These are phyloP conservation scores for Kryptopterus vitreolus DNA, from an alignment of 2,797 vertebrate species.

Conservation along the genomic window DNA sequence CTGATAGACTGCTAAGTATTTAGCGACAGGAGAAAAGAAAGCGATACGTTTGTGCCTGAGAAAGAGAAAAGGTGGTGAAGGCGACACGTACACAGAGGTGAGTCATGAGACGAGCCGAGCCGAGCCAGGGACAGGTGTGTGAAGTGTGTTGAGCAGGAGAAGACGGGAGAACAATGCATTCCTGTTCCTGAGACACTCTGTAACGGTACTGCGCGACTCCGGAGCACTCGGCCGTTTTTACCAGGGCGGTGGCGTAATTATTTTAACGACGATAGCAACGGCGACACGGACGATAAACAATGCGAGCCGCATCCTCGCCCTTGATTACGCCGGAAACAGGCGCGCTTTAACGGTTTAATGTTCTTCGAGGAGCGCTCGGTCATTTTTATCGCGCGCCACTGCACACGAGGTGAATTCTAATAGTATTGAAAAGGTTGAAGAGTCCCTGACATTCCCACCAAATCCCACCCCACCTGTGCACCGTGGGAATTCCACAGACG, in stretches of 20 bases:
- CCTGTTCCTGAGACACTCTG: background rate
- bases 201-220: background rate
- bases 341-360: background rate
- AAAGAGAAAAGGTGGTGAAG: conserved; percentile 13
- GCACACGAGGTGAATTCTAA: background rate
- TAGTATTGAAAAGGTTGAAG: background rate
- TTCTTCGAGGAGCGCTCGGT: conserved; percentile 7
- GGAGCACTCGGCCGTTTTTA: background rate
- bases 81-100: conserved; percentile 14
- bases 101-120: conserved; percentile 7
- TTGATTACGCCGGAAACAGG: conserved; percentile 19
- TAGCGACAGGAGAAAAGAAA: background rate
- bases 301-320: background rate
- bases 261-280: conserved; percentile 12
- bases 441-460: background rate
- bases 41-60: background rate
- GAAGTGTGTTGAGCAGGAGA: conserved; percentile 20
- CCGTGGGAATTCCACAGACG: too few species aligned
- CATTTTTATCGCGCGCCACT: conserved; percentile 4
- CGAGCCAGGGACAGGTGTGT: conserved; percentile 22
- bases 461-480: background rate
- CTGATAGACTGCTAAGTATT: background rate
- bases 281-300: conserved; percentile 10
- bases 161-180: conserved; percentile 10
- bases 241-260: conserved; percentile 34